A percentile compares a stretch with the other conserved stretches of the same genome.
phyloP scores from a whole-genome alignment of 2,113 vertebrate species.

The Taurulus bubalis region DNA sequence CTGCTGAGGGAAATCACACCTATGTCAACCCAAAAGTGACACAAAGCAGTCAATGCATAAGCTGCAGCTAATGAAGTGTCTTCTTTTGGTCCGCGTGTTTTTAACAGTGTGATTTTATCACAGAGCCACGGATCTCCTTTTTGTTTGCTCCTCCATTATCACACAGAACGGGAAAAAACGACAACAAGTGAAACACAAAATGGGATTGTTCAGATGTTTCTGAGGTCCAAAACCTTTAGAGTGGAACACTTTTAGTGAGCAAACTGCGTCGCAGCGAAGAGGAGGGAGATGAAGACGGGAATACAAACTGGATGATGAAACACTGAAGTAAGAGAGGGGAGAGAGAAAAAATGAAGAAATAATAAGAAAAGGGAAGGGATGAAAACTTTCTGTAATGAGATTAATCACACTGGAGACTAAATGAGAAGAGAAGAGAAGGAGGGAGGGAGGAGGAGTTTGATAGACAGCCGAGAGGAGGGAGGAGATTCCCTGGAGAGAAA shows the following conservation, averaged over 20 bases:
- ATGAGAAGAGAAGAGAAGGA: not conserved
- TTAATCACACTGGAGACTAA: slow-evolving; percentile 15
- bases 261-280: not conserved
- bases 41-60: not conserved
- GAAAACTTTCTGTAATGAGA: slow-evolving; percentile 14
- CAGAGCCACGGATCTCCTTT: not conserved
- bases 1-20: slow-evolving; percentile 10
- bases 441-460: slow-evolving; percentile 31
- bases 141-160: not conserved
- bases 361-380: not conserved
- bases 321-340: slow-evolving; percentile 7
- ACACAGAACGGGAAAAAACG: not conserved
- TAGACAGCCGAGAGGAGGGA: slow-evolving; percentile 15
- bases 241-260: not conserved
- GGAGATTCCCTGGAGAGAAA: slow-evolving; percentile 26
- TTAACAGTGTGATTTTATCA: not conserved
- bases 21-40: not conserved
- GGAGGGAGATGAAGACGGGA: not conserved
- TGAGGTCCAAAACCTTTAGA: not conserved
- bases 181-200: not conserved
- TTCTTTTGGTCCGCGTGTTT: not conserved
- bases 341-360: not conserved
- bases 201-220: not conserved
- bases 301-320: slow-evolving; percentile 24
- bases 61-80: not conserved